A percentile compares a stretch with the other conserved stretches of the same genome.
These are phyloP conservation scores for Ephydatia muelleri DNA, from an alignment of 37 sponge, comb jelly and placozoan genomes.

Conservation along the genomic window DNA sequence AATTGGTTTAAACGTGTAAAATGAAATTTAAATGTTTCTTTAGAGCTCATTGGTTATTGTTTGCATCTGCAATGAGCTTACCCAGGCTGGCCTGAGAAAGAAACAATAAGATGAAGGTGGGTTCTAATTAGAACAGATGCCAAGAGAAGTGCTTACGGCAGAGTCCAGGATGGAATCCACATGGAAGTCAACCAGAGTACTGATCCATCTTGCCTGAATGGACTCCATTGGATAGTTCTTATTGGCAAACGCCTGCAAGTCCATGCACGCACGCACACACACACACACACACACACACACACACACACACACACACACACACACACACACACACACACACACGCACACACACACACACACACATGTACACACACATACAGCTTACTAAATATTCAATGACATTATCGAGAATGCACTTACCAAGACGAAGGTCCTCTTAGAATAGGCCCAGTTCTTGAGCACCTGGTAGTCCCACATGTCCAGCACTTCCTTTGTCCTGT, in stretches of 20 bases:
- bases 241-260: conserved; percentile 57
- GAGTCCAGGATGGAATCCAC: conserved; percentile 30
- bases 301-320: neutral
- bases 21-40: neutral
- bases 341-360: conserved; percentile 1
- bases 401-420: conserved; percentile 23
- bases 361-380: neutral
- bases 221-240: conserved; percentile 73
- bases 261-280: neutral
- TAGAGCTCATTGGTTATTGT: neutral
- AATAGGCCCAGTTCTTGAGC: conserved; percentile 80
- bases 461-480: conserved; percentile 41
- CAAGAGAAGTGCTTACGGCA: neutral
- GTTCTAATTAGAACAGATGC: neutral
- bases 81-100: neutral
- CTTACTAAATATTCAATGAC: no score
- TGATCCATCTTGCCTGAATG: conserved; percentile 80
- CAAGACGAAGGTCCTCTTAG: conserved; percentile 64
- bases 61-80: neutral
- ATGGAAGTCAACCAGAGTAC: conserved; percentile 61
- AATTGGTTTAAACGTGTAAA: neutral
- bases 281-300: neutral
- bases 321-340: conserved; percentile 8
- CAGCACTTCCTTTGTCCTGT: no score
- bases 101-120: neutral